Evolutionary conservation across 1,140 invertebrate genomes (phyloP), one percentile per base, ranked within the genome.

Genomic region (Philaenus spumarius): DNA sequence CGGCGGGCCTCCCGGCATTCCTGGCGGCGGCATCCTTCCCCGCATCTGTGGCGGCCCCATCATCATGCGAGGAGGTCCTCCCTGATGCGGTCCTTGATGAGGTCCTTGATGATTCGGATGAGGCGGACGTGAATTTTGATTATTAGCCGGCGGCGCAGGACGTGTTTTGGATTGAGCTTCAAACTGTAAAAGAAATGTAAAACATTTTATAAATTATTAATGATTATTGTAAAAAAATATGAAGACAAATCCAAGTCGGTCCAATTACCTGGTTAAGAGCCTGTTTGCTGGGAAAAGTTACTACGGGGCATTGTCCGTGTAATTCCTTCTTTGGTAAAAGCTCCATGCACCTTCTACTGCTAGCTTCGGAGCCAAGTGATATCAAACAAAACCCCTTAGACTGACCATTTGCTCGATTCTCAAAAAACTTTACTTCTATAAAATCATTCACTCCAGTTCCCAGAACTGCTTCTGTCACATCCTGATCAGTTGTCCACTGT

Each of bases 371-470:
- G 12, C 89, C 90, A 46, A 97, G 77, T 1, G 91, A 90, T 63
- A 97, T 85, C 15, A 95, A 86, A 72, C 93, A 96, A 73, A 96
- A 96, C 40, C 97, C 97, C 80, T 99, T 99, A 0, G 94, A 97
- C 73, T 99, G 97, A 23, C 97, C 97, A 80, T 99, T 99, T 11
- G 93, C 90, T 66, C 97, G 83, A 77, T 99, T 99, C 76, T 99
- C 97, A 78, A 98, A 97, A 75, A 99, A 99, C 76, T 98, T 98
- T 12, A 99, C 93, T 72, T 99, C 97, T 62, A 96, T 80, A 64
- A 99, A 86, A 74, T 99, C 97, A 58, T 79, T 83, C 2, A 98
- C 88, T 19, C 95, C 96, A 63, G 97, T 79, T 60, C 84, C 84
- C 47, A 82, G 80, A 55, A 97, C 81, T 2, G 90, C 85, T 77